Conservation (phyloP, 2,797 vertebrate species). For the Ceryle rudis region DNA sequence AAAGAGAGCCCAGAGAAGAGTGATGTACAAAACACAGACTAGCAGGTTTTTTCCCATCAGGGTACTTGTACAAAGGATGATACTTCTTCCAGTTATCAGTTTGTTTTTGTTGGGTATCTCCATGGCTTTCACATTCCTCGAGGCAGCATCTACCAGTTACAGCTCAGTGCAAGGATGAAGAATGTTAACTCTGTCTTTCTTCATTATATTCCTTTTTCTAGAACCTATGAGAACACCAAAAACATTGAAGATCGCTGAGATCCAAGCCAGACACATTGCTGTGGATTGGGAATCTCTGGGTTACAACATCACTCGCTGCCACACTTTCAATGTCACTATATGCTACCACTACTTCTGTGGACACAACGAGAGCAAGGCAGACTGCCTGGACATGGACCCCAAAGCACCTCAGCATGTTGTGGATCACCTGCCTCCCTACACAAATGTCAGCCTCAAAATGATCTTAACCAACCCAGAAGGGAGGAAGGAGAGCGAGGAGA, state of each 20-base stretch:
- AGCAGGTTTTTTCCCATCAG: neutral
- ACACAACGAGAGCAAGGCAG: constrained; percentile 90
- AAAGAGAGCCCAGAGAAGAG: neutral
- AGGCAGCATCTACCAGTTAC: neutral
- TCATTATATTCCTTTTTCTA: constrained; percentile 63
- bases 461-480: constrained; percentile 98
- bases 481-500: constrained; percentile 97
- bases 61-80: neutral
- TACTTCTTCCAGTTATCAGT: neutral
- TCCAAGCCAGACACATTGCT: constrained; percentile 91
- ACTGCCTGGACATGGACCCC: constrained; percentile 98
- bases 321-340: constrained; percentile 98
- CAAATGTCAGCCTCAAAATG: constrained; percentile 98
- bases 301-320: constrained; percentile 98
- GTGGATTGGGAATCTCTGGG: constrained; percentile 98
- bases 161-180: neutral
- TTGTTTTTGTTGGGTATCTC: neutral
- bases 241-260: constrained; percentile 96
- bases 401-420: constrained; percentile 96
- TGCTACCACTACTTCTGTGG: constrained; percentile 95
- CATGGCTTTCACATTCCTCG: neutral
- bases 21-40: neutral
- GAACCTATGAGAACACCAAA: constrained; percentile 97
- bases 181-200: neutral
- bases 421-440: constrained; percentile 93